These are phyloP conservation scores for Clarias batrachus DNA, from an alignment of 2,113 vertebrate genomes.

Conservation along the genomic window DNA sequence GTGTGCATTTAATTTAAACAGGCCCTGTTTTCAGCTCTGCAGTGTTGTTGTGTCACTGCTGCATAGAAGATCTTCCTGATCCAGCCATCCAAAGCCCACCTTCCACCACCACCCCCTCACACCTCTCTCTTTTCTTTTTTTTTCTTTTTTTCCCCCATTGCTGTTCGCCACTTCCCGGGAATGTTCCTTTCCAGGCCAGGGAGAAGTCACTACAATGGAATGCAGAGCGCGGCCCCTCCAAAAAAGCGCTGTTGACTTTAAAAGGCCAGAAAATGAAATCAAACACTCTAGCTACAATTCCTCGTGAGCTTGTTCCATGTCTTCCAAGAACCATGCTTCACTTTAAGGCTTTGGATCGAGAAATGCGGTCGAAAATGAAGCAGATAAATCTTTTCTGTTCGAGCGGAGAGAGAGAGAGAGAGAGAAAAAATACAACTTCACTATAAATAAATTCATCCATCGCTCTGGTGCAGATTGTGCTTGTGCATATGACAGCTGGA, in stretches of 20 bases:
- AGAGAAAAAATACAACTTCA: background rate
- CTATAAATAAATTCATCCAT: background rate
- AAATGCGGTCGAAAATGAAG: background rate
- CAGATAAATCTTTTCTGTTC: background rate
- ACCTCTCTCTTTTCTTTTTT: background rate
- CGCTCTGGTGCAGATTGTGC: background rate
- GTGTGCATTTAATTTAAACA: background rate
- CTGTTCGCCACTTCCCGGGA: constrained; percentile 69
- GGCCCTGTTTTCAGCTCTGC: constrained; percentile 23
- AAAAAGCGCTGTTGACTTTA: constrained; percentile 72
- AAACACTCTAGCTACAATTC: background rate
- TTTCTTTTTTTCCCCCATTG: background rate
- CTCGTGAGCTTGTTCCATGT: background rate
- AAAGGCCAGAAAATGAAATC: constrained; percentile 66
- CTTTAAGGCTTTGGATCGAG: background rate
- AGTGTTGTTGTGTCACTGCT: constrained; percentile 14
- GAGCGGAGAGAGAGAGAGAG: background rate
- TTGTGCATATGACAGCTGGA: background rate
- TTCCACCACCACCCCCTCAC: background rate
- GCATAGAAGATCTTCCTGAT: constrained; percentile 29
- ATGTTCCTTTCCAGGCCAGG: constrained; percentile 69
- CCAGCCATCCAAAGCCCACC: constrained; percentile 30
- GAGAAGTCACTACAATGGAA: constrained; percentile 74
- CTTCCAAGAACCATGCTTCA: background rate
- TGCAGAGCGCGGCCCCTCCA: constrained; percentile 63